Evolutionary conservation across 2,888 invertebrate genomes (phyloP), one percentile per base, ranked within the genome.

Genomic region (Mythimna lalbum): DNA sequence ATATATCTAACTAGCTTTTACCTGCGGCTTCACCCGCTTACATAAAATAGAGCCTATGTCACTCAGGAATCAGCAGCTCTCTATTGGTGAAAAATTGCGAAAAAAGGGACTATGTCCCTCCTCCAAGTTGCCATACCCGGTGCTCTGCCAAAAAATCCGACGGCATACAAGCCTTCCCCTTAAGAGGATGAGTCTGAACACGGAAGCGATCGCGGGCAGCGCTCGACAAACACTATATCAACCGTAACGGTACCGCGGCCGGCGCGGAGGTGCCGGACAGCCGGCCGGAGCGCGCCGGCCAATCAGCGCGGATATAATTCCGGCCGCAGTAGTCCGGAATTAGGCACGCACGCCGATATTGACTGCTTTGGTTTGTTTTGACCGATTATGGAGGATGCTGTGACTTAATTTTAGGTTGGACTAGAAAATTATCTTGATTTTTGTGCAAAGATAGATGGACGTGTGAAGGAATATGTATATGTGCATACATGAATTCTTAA

Each of bases 101-200:
- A n/a, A n/a, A n/a, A n/a, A n/a, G n/a, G n/a, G n/a, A n/a, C n/a
- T n/a, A n/a, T n/a, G n/a, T n/a, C n/a, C n/a, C n/a, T n/a, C n/a
- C n/a, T n/a, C n/a, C n/a, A n/a, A n/a, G n/a, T n/a, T n/a, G n/a
- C n/a, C n/a, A n/a, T n/a, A n/a, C n/a, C n/a, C n/a, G n/a, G n/a
- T n/a, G n/a, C n/a, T n/a, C n/a, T n/a, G n/a, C n/a, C n/a, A n/a
- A n/a, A n/a, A n/a, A n/a, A n/a, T n/a, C 43, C 17, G 19, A 17
- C 19, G 7, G 2, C 47, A 31, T 5, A 55, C 4, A 31, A 49
- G 47, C 0, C 70, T 80, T 84, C 76, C 81, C 91, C 92, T 93
- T 93, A 92, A 93, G 88, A 89, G 86, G 90, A 89, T 89, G 89
- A 86, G 83, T 68, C 59, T 68, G 83, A 88, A 90, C 86, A 88